These are phyloP conservation scores for Epinotia demarniana DNA, from an alignment of 2,888 invertebrate species.

Conservation along the genomic window DNA sequence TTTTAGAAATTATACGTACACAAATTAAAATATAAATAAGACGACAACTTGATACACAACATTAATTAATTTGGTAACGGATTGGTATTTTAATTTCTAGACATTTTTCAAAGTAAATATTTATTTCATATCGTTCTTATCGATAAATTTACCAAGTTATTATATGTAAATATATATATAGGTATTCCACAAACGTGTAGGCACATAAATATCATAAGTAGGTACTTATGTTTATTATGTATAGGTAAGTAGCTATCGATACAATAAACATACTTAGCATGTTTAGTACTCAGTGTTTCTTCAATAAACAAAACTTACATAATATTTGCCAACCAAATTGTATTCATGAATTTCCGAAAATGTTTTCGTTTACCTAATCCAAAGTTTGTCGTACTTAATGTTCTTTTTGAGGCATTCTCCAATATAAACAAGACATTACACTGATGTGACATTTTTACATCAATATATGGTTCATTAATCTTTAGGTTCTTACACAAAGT, in stretches of 20 bases:
- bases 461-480: conserved; percentile 1
- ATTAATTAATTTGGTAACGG: too few species aligned
- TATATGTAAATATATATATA: too few species aligned
- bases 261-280: too few species aligned
- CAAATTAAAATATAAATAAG: background rate
- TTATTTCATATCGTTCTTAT: too few species aligned
- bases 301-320: background rate
- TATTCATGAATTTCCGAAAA: conserved; percentile 5
- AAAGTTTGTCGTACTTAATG: conserved; percentile 4
- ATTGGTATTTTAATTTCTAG: too few species aligned
- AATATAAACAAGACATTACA: conserved; percentile 24
- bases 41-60: too few species aligned
- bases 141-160: too few species aligned
- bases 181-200: too few species aligned
- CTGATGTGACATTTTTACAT: background rate
- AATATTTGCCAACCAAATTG: conserved; percentile 1
- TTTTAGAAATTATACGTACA: background rate
- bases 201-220: too few species aligned
- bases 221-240: too few species aligned
- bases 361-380: conserved; percentile 15
- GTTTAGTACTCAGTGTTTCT: background rate
- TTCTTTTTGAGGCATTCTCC: conserved; percentile 4
- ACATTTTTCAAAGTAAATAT: too few species aligned
- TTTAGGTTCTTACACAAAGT: background rate
- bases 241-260: too few species aligned